Percentiles rank a stretch among this genome's conserved stretches.
These are phyloP conservation scores for Onychostruthus taczanowskii DNA, from an alignment of 2,113 vertebrate genomes.

Conservation along the genomic window DNA sequence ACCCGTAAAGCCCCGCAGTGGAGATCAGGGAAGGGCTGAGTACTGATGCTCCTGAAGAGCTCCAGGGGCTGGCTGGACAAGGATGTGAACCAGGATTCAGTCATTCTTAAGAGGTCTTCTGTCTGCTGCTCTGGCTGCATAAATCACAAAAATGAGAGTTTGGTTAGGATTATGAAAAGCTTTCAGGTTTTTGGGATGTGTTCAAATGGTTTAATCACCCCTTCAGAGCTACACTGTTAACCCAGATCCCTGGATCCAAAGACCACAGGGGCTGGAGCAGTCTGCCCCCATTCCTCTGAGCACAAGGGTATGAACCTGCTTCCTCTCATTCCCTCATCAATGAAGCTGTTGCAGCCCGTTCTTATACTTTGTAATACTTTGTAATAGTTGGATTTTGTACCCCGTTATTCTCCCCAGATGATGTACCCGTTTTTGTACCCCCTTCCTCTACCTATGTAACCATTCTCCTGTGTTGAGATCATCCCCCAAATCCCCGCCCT, in stretches of 20 bases:
- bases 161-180: not conserved
- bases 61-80: conserved; percentile 85
- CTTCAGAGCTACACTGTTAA: not conserved
- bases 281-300: not conserved
- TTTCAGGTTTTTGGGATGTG: not conserved
- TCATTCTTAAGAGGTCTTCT: conserved; percentile 89
- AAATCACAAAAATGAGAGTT: not conserved
- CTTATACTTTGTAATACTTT: too few relatives aligned
- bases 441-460: too few relatives aligned
- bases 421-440: too few relatives aligned
- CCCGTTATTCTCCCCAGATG: too few relatives aligned
- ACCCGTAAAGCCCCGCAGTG: conserved; percentile 87
- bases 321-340: not conserved
- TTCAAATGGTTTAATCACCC: not conserved
- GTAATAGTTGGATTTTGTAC: too few relatives aligned
- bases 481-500: too few relatives aligned
- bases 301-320: not conserved
- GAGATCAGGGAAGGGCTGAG: conserved; percentile 92
- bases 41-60: conserved; percentile 87
- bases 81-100: conserved; percentile 88
- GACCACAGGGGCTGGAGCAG: not conserved
- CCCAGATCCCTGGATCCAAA: not conserved
- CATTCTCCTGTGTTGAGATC: too few relatives aligned
- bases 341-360: too few relatives aligned
- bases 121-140: conserved; percentile 88